These are phyloP conservation scores for Paracyclopina nana DNA, from an alignment of 1,140 invertebrate genomes.

Conservation along the genomic window DNA sequence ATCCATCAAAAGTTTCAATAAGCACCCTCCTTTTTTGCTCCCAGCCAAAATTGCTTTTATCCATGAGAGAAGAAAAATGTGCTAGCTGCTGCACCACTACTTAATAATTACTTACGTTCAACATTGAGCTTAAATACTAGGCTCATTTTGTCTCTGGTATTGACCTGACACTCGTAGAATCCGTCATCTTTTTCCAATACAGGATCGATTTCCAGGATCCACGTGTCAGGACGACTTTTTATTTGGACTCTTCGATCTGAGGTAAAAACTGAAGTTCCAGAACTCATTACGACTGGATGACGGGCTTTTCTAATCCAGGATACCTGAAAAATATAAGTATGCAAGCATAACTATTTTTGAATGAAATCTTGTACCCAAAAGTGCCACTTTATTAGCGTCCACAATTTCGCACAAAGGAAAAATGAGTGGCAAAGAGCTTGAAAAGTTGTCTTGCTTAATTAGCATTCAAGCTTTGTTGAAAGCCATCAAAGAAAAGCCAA, in stretches of 20 bases:
- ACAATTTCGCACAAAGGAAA: too few species aligned
- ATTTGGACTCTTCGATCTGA: slow-evolving; percentile 26
- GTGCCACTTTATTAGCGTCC: too few species aligned
- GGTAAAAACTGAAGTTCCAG: neutral
- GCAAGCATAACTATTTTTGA: slow-evolving; percentile 19
- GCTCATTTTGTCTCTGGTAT: slow-evolving; percentile 51
- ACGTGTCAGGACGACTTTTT: slow-evolving; percentile 24
- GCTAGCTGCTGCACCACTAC: too few species aligned
- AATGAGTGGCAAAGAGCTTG: too few species aligned
- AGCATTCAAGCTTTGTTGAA: too few species aligned
- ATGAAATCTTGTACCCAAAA: too few species aligned
- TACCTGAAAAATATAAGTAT: neutral
- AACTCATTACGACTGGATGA: neutral
- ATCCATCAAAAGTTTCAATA: too few species aligned
- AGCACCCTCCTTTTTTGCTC: too few species aligned
- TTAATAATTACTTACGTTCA: slow-evolving; percentile 17
- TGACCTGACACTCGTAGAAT: slow-evolving; percentile 55
- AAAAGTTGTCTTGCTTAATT: too few species aligned
- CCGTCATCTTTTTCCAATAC: slow-evolving; percentile 41
- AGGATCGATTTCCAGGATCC: slow-evolving; percentile 42
- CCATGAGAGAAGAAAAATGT: too few species aligned
- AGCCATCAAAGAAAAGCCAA: too few species aligned
- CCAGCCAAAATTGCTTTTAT: too few species aligned
- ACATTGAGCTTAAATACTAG: neutral
- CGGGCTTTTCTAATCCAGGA: neutral